A percentile compares a stretch with the other conserved stretches of the same genome.
Evolutionary conservation across 2,888 invertebrate genomes (phyloP).

Genomic region (Harpalus rubripes): DNA sequence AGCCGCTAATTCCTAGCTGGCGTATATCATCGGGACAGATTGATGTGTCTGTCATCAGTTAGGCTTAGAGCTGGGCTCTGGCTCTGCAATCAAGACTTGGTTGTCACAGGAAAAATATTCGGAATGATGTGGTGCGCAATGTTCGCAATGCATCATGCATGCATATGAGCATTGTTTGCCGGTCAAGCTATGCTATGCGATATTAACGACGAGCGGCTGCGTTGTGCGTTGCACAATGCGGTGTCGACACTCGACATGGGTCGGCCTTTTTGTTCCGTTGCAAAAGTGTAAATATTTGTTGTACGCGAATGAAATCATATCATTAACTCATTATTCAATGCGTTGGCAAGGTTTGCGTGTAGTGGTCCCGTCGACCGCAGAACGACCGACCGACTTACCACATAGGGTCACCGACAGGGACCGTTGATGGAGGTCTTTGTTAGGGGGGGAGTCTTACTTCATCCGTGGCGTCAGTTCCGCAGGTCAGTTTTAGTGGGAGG

Average conservation of each 20-base stretch:
- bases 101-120: constrained; percentile 7
- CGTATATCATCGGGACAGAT: constrained; percentile 11
- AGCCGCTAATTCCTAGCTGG: constrained; percentile 36
- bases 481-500: too few relatives aligned
- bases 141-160: constrained; percentile 34
- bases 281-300: constrained; percentile 31
- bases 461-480: too few relatives aligned
- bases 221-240: not conserved
- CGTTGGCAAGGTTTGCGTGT: not conserved
- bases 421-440: too few relatives aligned
- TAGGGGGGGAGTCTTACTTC: too few relatives aligned
- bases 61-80: not conserved
- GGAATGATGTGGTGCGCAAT: not conserved
- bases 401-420: not conserved
- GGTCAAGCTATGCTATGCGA: constrained; percentile 29
- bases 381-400: constrained; percentile 42
- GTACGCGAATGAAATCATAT: constrained; percentile 15
- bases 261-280: constrained; percentile 8
- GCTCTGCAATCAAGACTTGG: not conserved
- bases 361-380: constrained; percentile 24
- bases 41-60: not conserved
- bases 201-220: constrained; percentile 17
- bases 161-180: constrained; percentile 42
- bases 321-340: constrained; percentile 4
- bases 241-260: not conserved